These are phyloP conservation scores for Arrhopalites spinosus DNA, from an alignment of 2,888 invertebrate genomes.

Conservation along the genomic window DNA sequence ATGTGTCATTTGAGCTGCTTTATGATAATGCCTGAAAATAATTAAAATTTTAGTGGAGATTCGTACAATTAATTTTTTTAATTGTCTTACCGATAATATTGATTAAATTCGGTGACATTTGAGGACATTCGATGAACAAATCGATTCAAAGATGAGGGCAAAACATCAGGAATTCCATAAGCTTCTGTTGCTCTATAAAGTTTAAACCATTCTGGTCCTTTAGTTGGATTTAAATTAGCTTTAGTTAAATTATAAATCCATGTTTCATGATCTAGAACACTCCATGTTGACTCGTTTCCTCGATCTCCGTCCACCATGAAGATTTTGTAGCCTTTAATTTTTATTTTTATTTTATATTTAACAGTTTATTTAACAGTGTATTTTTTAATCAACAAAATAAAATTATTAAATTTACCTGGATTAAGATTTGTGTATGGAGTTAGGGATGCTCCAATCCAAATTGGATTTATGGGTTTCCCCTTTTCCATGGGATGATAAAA, in stretches of 20 bases:
- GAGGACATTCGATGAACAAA: conserved; percentile 67
- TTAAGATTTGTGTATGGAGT: conserved; percentile 76
- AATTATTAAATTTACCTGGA: conserved; percentile 65
- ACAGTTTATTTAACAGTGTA: no score
- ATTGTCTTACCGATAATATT: conserved; percentile 61
- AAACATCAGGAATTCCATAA: conserved; percentile 68
- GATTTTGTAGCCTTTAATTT: conserved; percentile 68
- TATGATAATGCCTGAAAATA: conserved; percentile 62
- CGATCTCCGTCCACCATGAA: conserved; percentile 68
- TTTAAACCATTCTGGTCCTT: conserved; percentile 69
- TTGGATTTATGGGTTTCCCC: conserved; percentile 31
- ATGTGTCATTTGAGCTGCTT: conserved; percentile 63
- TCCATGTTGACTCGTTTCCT: conserved; percentile 54
- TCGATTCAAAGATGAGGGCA: conserved; percentile 67
- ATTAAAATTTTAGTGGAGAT: background rate
- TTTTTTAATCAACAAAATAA: no score
- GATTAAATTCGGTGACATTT: conserved; percentile 31
- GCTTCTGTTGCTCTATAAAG: conserved; percentile 74
- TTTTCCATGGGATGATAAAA: conserved; percentile 64
- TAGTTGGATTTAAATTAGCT: conserved; percentile 68
- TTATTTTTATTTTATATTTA: no score
- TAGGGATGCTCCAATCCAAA: conserved; percentile 71
- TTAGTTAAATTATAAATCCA: conserved; percentile 75
- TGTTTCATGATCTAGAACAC: conserved; percentile 48
- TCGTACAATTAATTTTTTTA: background rate